A percentile compares a stretch with the other conserved stretches of the same genome.
These are phyloP conservation scores for Electrophaes corylata DNA, from an alignment of 2,888 invertebrate genomes.

Conservation along the genomic window DNA sequence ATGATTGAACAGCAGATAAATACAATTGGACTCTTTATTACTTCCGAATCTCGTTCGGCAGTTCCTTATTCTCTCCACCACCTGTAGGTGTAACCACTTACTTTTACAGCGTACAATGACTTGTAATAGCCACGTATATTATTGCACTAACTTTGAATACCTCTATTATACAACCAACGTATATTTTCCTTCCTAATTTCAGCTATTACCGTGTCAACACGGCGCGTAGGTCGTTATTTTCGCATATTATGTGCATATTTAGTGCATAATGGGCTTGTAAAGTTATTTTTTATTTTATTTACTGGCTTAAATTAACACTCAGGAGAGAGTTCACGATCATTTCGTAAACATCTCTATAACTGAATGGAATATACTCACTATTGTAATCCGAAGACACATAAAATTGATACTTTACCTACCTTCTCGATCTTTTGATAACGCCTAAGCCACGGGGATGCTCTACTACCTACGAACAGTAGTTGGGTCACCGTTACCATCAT, in stretches of 20 bases:
- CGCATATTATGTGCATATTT: constrained; percentile 28
- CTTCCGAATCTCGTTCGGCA: constrained; percentile 22
- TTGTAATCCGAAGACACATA: too few species aligned
- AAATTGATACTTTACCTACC: too few species aligned
- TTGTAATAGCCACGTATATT: constrained; percentile 19
- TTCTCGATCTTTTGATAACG: too few species aligned
- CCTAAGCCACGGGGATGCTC: too few species aligned
- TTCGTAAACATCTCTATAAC: background rate
- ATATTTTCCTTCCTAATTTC: constrained; percentile 17
- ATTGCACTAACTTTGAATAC: constrained; percentile 17
- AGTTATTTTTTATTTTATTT: constrained; percentile 13
- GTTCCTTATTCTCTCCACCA: constrained; percentile 17
- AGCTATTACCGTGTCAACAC: constrained; percentile 15
- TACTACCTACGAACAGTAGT: too few species aligned
- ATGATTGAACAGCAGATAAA: constrained; percentile 5
- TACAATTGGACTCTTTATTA: constrained; percentile 18
- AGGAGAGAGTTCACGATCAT: constrained; percentile 10
- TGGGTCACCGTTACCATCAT: too few species aligned
- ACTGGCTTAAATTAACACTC: background rate
- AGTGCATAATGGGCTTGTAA: constrained; percentile 12
- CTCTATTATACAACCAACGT: constrained; percentile 19
- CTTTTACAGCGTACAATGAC: constrained; percentile 12
- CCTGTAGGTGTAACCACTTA: constrained; percentile 3
- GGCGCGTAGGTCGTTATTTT: constrained; percentile 4
- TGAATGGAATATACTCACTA: background rate